Evolutionary conservation across 1,140 invertebrate genomes (phyloP).

Genomic region (Drosophila sucinea): DNA sequence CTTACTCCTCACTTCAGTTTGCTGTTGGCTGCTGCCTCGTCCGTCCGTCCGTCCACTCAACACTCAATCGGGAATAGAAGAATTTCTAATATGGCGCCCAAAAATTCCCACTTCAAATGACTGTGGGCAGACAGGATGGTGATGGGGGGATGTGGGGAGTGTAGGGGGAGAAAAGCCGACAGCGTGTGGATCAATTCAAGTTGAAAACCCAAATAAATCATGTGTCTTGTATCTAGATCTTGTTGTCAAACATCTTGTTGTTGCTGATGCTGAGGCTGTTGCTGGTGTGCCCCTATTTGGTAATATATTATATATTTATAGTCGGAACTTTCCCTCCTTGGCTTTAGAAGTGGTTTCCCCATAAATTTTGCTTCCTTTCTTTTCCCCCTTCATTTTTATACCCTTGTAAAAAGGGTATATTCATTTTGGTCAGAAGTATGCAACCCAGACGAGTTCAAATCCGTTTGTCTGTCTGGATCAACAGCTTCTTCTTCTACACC

Average conservation of each 20-base stretch:
- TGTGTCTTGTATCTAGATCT: constrained; percentile 34
- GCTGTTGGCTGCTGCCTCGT: no score
- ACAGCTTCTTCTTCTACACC: no score
- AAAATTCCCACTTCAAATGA: constrained; percentile 30
- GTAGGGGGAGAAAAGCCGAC: constrained; percentile 19
- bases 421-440: no score
- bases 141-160: neutral
- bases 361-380: constrained; percentile 45
- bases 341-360: constrained; percentile 40
- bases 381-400: constrained; percentile 4
- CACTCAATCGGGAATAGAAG: constrained; percentile 44
- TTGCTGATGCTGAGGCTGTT: neutral
- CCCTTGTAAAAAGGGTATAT: no score
- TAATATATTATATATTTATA: constrained; percentile 73
- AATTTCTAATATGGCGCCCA: constrained; percentile 42
- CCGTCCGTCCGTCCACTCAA: constrained; percentile 16
- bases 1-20: no score
- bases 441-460: no score
- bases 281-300: constrained; percentile 47
- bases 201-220: constrained; percentile 58
- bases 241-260: constrained; percentile 13
- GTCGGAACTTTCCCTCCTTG: constrained; percentile 11
- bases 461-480: no score
- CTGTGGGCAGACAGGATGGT: neutral
- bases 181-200: constrained; percentile 44